Base-by-base conservation (phyloP, 2,888 invertebrate species). In the Camptogramma bilineatum region DNA sequence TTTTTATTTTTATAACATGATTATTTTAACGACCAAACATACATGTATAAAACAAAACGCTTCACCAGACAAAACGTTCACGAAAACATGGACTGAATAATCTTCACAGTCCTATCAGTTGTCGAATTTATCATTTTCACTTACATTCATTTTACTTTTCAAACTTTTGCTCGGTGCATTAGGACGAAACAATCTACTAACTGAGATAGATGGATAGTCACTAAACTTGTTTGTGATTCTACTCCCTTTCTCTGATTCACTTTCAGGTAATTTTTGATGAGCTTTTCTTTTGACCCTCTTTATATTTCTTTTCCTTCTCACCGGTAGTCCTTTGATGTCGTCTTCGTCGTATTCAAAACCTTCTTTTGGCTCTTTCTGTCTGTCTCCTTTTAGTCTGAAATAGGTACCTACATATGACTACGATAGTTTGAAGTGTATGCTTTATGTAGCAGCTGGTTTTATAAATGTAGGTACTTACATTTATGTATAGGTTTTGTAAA, bases 291-390 rank as follows among this genome's bases (percentile, higher is more conserved):
- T 47, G 8, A 52, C 10, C 28, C 21, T 44, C 7, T 59, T 39
- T 48, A 74, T 69, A 46, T 72, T 73, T 70, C 89, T 78, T 63
- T 80, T 83, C 62, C 64, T 84, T 54, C 88, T 79, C 13, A 85
- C 73, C 17, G 88, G 87, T 13, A 87, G 72, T n/a, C 87, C 88
- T 78, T 80, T 87, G 7, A 84, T 73, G 52, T 85, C 85, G n/a
- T 87, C 84, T 19, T 87, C 88, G 56, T 88, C 87, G 46, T 89
- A 88, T 52, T 87, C 86, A 8, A 74, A 73, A n/a, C 78, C 76
- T 9, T 76, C 61, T 52, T 73, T 77, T 16, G 17, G n/a, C 3
- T 52, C 44, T 34, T 46, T 47, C 18, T 44, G 31, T 19, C 10
- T 2, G 13, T 48, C n/a, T 18, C 17, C 59, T 61, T 60, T 57